Percentiles rank a stretch among this genome's conserved stretches.
Evolutionary conservation across 2,113 vertebrate species (phyloP).

Genomic region (Pelecanoides urinatrix): DNA sequence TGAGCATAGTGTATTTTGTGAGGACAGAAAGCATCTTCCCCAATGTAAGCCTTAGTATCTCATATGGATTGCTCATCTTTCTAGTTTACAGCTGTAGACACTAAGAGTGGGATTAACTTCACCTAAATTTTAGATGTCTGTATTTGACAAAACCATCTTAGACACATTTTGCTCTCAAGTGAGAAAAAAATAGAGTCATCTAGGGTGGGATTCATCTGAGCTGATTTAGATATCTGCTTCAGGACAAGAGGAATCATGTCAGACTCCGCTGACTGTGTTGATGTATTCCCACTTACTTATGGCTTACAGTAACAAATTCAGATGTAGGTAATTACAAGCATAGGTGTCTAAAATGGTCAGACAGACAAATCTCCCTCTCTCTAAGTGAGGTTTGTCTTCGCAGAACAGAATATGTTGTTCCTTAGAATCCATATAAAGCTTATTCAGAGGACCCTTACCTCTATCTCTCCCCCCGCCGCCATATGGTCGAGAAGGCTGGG

Average conservation of each 20-base stretch:
- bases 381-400: background rate
- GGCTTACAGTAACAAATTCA: background rate
- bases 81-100: background rate
- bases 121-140: background rate
- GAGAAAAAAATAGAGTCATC: background rate
- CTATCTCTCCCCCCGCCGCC: background rate
- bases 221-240: background rate
- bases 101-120: background rate
- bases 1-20: background rate
- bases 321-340: background rate
- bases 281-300: background rate
- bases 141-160: background rate
- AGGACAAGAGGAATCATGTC: background rate
- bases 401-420: background rate
- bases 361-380: background rate
- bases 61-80: background rate
- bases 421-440: background rate
- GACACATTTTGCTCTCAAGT: background rate
- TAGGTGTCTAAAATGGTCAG: background rate
- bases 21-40: background rate
- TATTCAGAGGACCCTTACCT: background rate
- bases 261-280: background rate
- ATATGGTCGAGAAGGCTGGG: background rate
- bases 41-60: background rate
- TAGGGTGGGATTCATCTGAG: background rate